Conservation (phyloP, 2,888 invertebrate genomes). For the Tenthredo livida region DNA sequence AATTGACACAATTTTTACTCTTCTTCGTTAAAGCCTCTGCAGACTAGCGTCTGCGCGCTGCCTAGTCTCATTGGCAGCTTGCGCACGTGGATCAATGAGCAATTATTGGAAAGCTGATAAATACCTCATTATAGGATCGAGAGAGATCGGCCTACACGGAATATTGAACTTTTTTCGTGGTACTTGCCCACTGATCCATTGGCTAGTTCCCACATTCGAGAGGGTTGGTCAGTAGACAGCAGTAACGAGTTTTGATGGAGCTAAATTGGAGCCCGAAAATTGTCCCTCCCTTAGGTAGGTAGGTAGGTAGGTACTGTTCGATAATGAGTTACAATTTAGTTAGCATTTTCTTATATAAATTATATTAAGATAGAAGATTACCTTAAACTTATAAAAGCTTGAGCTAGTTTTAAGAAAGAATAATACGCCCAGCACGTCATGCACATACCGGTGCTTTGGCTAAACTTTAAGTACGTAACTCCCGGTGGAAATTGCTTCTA, state of each 20-base stretch:
- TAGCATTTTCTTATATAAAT: background rate
- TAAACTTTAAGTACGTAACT: background rate
- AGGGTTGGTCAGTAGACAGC: background rate
- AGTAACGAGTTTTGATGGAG: background rate
- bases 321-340: background rate
- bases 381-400: background rate
- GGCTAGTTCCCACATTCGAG: background rate
- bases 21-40: background rate
- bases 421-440: background rate
- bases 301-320: background rate
- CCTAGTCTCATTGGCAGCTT: background rate
- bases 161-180: background rate
- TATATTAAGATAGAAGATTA: background rate
- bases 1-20: background rate
- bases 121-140: constrained; percentile 7
- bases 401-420: background rate
- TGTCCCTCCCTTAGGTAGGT: background rate
- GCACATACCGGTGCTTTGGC: background rate
- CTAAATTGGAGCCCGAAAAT: background rate
- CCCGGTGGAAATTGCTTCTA: background rate
- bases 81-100: constrained; percentile 9
- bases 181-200: background rate
- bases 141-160: background rate
- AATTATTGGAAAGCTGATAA: constrained; percentile 28
- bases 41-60: background rate